These are phyloP conservation scores for Panthera leo DNA, from an alignment of 2,113 vertebrate genomes.

Conservation along the genomic window DNA sequence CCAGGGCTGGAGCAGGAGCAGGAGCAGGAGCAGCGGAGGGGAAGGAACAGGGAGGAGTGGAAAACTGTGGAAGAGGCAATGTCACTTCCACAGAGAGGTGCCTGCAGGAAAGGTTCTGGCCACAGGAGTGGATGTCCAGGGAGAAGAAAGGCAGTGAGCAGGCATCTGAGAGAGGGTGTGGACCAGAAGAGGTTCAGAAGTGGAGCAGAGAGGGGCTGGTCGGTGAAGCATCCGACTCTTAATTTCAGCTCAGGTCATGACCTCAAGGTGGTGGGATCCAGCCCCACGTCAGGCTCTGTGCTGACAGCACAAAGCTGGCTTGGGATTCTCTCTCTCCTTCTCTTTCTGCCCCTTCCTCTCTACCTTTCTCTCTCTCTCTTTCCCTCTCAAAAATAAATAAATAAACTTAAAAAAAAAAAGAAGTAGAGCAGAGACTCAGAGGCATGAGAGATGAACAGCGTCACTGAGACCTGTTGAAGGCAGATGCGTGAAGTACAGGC, in stretches of 20 bases:
- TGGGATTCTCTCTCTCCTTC: no score
- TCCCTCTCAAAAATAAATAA: no score
- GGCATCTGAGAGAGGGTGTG: neutral
- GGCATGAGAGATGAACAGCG: rapidly evolving
- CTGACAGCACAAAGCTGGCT: no score
- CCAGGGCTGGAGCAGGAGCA: neutral
- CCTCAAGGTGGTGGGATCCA: no score
- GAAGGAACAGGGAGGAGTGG: neutral
- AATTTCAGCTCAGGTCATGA: no score
- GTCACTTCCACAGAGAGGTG: neutral
- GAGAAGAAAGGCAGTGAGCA: neutral
- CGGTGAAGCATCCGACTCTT: no score
- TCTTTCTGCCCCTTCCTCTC: no score
- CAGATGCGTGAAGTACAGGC: neutral
- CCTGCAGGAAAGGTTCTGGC: neutral
- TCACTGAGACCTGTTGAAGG: neutral
- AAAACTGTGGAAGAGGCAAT: neutral
- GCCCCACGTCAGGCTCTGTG: no score
- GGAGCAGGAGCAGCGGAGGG: neutral
- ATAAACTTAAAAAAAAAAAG: no score
- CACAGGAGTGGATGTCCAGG: neutral
- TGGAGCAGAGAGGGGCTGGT: neutral
- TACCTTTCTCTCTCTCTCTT: no score
- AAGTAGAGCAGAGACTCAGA: neutral
- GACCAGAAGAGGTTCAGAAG: neutral